Percentiles rank a stretch among this genome's conserved stretches.
Evolutionary conservation across 1,140 invertebrate genomes (phyloP).

Genomic region (Drosophila subobscura): DNA sequence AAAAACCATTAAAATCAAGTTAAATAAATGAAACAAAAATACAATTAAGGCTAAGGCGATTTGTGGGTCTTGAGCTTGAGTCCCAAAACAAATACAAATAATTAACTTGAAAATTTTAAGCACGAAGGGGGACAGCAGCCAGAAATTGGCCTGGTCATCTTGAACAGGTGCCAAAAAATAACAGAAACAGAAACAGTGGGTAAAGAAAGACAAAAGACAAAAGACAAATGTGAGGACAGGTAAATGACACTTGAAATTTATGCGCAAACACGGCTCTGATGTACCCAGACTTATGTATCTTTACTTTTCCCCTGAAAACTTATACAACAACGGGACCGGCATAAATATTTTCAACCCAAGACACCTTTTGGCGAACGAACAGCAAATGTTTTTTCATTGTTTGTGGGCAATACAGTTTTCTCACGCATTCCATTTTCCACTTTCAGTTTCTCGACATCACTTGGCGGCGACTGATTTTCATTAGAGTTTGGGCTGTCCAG

Average conservation of each 20-base stretch:
- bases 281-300: constrained; percentile 56
- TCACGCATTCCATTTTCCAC: constrained; percentile 79
- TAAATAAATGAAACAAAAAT: constrained; percentile 42
- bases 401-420: constrained; percentile 52
- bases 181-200: constrained; percentile 27
- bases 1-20: constrained; percentile 58
- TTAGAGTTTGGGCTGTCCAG: constrained; percentile 55
- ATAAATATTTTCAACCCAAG: constrained; percentile 59
- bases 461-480: constrained; percentile 61
- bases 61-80: constrained; percentile 57
- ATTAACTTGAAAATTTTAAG: constrained; percentile 76
- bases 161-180: constrained; percentile 71
- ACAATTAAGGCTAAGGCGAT: constrained; percentile 57
- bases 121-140: constrained; percentile 50
- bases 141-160: constrained; percentile 74
- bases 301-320: constrained; percentile 34
- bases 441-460: constrained; percentile 65
- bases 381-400: constrained; percentile 54
- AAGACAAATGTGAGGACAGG: constrained; percentile 66
- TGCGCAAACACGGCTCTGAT: constrained; percentile 67
- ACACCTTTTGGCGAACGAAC: constrained; percentile 57
- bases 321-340: constrained; percentile 69
- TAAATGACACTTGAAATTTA: constrained; percentile 82
- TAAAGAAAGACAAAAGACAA: constrained; percentile 30
- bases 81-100: constrained; percentile 60